Percentiles rank a stretch among this genome's conserved stretches.
Evolutionary conservation across 2,113 vertebrate genomes (phyloP).

Genomic region (Carollia perspicillata): DNA sequence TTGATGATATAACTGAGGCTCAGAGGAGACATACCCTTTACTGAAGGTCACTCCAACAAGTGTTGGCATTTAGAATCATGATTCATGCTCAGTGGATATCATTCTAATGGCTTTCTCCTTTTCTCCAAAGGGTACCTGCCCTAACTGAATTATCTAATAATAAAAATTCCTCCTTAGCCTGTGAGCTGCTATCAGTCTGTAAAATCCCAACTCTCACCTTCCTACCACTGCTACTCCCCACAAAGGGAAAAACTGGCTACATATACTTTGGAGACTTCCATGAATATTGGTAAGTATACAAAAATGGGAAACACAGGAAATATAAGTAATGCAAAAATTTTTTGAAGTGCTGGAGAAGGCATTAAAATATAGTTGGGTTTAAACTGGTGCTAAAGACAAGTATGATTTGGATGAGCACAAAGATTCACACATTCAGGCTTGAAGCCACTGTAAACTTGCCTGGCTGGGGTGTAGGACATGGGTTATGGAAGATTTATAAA

Average conservation of each 20-base stretch:
- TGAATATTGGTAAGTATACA: background rate
- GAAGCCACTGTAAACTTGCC: background rate
- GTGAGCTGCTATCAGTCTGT: background rate
- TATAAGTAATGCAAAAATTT: background rate
- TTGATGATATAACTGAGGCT: background rate
- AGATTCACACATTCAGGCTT: background rate
- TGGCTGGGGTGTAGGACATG: background rate
- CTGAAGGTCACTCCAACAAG: background rate
- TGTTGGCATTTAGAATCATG: background rate
- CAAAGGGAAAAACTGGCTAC: background rate
- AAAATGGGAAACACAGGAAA: background rate
- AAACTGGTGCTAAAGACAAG: background rate
- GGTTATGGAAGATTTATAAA: background rate
- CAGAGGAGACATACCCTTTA: background rate
- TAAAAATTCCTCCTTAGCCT: background rate
- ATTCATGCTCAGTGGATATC: too few species aligned
- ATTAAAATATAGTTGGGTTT: background rate
- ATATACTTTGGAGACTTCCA: background rate
- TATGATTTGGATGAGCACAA: background rate
- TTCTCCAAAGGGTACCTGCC: background rate
- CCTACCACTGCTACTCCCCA: background rate
- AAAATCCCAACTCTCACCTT: background rate
- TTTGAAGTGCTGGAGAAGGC: background rate
- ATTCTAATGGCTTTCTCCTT: background rate
- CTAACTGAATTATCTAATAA: background rate